phyloP scores from a whole-genome alignment of 2,888 invertebrate genomes.

The Busseola fusca region DNA sequence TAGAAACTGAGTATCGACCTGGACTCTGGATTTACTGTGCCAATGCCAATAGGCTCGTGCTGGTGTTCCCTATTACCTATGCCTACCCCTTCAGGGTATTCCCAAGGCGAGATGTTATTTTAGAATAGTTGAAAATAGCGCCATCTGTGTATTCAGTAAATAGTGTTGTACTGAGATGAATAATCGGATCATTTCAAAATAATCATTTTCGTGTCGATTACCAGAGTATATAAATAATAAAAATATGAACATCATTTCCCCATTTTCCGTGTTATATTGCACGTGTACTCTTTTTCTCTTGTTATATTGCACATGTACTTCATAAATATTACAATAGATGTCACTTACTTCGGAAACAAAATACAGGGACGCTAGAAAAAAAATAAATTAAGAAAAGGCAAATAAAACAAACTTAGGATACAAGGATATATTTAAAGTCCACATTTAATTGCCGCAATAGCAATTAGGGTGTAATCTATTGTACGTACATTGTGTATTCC shows the following conservation, averaged over 20 bases:
- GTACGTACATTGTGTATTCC: slow-evolving; percentile 7
- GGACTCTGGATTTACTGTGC: background rate
- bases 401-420: slow-evolving; percentile 2
- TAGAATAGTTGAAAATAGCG: slow-evolving; percentile 17
- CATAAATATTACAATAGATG: slow-evolving; percentile 40
- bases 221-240: background rate
- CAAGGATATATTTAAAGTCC: background rate
- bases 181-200: background rate
- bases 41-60: background rate
- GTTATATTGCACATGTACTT: background rate
- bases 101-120: background rate
- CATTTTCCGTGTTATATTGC: background rate
- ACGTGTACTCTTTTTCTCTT: background rate
- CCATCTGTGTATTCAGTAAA: slow-evolving; percentile 30
- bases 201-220: background rate
- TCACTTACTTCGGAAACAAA: slow-evolving; percentile 15
- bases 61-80: background rate
- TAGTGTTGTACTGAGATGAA: slow-evolving; percentile 29
- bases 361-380: background rate
- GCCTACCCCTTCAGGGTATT: background rate
- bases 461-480: slow-evolving; percentile 11
- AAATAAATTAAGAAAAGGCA: background rate
- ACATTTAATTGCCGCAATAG: slow-evolving; percentile 5
- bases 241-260: background rate
- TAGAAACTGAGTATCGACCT: background rate